phyloP scores from a whole-genome alignment of 2,113 vertebrate genomes.

The Upupa epops region DNA sequence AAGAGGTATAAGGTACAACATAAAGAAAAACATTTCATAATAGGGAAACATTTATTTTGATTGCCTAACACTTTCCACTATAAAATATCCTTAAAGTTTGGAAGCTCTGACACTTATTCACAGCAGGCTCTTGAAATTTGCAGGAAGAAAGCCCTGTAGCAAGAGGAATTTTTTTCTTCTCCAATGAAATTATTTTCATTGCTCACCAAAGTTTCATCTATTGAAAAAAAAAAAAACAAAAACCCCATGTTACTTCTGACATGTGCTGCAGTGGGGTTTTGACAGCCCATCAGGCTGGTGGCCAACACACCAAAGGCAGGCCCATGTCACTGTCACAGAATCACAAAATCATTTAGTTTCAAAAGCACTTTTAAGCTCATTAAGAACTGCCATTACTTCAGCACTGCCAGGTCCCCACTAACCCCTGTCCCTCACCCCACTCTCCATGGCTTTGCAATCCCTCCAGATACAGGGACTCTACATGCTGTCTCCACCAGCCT shows the following conservation, averaged over 20 bases:
- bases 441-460: too few species aligned
- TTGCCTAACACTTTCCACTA: constrained; percentile 51
- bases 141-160: constrained; percentile 21
- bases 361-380: too few species aligned
- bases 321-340: too few species aligned
- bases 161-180: background rate
- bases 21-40: background rate
- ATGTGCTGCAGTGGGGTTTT: background rate
- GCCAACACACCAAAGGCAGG: too few species aligned
- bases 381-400: too few species aligned
- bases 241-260: background rate
- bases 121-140: constrained; percentile 39
- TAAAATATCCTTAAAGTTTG: constrained; percentile 25
- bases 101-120: constrained; percentile 26
- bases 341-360: too few species aligned
- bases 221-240: background rate
- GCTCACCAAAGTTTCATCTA: constrained; percentile 8
- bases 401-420: too few species aligned
- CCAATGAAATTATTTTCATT: background rate
- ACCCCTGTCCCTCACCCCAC: too few species aligned
- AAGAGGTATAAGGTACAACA: background rate
- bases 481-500: too few species aligned
- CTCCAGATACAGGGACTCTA: too few species aligned
- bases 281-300: background rate
- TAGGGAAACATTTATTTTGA: constrained; percentile 29